A percentile compares a stretch with the other conserved stretches of the same genome.
These are phyloP conservation scores for Hirtodrosophila cameraria DNA, from an alignment of 2,888 invertebrate species.

Conservation along the genomic window DNA sequence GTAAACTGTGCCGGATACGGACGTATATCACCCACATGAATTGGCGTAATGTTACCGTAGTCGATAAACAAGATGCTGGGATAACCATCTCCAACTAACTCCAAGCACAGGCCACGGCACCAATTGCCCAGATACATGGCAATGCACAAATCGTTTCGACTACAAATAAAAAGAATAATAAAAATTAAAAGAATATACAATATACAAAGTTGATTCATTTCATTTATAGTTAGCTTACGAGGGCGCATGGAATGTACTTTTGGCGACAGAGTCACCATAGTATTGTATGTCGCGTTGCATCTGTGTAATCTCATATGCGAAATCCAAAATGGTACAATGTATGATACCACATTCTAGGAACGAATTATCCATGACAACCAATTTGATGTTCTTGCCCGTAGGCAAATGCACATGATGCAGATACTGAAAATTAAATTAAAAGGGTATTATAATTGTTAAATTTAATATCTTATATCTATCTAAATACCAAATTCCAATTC, in stretches of 20 bases:
- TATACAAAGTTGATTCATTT: no score
- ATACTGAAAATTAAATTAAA: no score
- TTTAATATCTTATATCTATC: no score
- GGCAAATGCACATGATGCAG: conserved; percentile 65
- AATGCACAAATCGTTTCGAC: conserved; percentile 78
- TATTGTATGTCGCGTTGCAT: conserved; percentile 75
- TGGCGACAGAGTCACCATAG: conserved; percentile 66
- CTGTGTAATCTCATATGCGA: conserved; percentile 71
- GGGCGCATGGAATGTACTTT: conserved; percentile 65
- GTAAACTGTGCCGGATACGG: conserved; percentile 81
- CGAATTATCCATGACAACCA: conserved; percentile 81
- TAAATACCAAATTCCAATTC: no score
- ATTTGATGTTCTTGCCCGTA: conserved; percentile 66
- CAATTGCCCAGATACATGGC: conserved; percentile 79
- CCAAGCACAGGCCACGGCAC: conserved; percentile 82
- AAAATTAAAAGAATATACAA: no score
- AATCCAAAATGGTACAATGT: conserved; percentile 73
- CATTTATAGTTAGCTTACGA: conserved; percentile 58
- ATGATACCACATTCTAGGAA: conserved; percentile 72
- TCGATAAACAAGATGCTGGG: conserved; percentile 82
- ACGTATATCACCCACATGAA: conserved; percentile 75
- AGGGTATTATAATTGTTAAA: no score
- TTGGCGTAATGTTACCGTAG: conserved; percentile 78
- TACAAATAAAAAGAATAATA: no score
- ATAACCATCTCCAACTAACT: conserved; percentile 82